A percentile compares a stretch with the other conserved stretches of the same genome.
These are phyloP conservation scores for Musca vetustissima DNA, from an alignment of 1,140 invertebrate species.

Conservation along the genomic window DNA sequence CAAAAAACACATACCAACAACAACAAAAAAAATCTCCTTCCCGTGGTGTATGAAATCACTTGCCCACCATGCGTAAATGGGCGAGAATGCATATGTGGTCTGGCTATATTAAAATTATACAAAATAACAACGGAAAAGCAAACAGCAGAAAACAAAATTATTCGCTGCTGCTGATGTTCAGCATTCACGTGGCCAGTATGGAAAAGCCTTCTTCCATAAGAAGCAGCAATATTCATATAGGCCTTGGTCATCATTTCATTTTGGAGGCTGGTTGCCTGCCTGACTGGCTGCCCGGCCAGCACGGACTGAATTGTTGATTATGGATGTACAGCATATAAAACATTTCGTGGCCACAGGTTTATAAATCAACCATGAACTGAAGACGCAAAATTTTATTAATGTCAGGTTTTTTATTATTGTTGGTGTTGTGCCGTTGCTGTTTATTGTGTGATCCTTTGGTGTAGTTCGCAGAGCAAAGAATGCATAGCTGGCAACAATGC, in stretches of 20 bases:
- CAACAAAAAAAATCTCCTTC: neutral
- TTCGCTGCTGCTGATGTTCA: neutral
- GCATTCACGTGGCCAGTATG: too few relatives aligned
- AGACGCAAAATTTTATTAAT: constrained; percentile 10
- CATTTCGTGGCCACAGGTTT: constrained; percentile 22
- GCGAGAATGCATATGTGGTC: neutral
- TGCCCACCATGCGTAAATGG: too few relatives aligned
- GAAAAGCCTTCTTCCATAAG: too few relatives aligned
- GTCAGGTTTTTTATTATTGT: neutral
- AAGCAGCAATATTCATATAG: too few relatives aligned
- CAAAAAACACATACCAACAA: too few relatives aligned
- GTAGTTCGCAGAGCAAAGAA: too few relatives aligned
- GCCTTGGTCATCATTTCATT: too few relatives aligned
- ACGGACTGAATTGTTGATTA: neutral
- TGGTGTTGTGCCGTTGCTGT: neutral
- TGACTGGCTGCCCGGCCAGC: too few relatives aligned
- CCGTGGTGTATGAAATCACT: neutral
- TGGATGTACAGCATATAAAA: constrained; percentile 9
- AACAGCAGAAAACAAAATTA: neutral
- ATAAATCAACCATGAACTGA: constrained; percentile 20
- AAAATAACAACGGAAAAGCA: neutral
- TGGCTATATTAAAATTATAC: constrained; percentile 5
- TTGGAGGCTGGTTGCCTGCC: too few relatives aligned
- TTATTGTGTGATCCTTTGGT: neutral
- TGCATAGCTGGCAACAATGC: too few relatives aligned